Percentiles rank a stretch among this genome's conserved stretches.
phyloP scores from a whole-genome alignment of 2,113 vertebrate species.

The Pterocles orientalis region DNA sequence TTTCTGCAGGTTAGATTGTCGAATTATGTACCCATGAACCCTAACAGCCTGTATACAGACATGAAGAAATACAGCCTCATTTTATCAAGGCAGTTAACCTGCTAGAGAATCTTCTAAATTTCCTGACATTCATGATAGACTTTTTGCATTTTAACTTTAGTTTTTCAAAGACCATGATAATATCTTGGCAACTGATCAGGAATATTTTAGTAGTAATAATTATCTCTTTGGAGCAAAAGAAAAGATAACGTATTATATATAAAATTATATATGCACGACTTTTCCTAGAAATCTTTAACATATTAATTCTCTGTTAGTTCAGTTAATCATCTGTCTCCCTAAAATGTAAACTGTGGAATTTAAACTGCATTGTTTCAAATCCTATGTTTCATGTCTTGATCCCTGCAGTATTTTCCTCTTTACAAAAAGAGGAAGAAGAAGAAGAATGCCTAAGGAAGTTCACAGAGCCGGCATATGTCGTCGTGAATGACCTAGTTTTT shows the following conservation, averaged over 20 bases:
- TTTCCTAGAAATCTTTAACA: neutral
- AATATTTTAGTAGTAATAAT: slow-evolving; percentile 9
- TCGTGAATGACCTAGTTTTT: neutral
- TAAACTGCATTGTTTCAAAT: neutral
- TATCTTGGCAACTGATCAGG: neutral
- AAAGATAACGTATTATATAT: neutral
- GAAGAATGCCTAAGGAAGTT: neutral
- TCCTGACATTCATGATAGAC: neutral
- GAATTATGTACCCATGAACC: slow-evolving; percentile 25
- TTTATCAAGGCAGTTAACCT: slow-evolving; percentile 38
- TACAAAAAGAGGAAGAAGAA: neutral
- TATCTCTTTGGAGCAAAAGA: neutral
- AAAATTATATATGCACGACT: neutral
- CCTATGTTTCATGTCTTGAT: neutral
- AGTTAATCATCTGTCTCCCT: neutral
- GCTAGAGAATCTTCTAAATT: neutral
- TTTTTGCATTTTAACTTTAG: slow-evolving; percentile 7
- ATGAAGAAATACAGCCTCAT: slow-evolving; percentile 3
- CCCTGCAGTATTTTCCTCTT: neutral
- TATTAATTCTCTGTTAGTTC: neutral
- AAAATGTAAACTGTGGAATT: neutral
- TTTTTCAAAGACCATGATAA: slow-evolving; percentile 30
- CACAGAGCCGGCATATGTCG: accelerated
- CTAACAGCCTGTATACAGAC: slow-evolving; percentile 11
- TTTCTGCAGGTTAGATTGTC: slow-evolving; percentile 2